phyloP scores from a whole-genome alignment of 2,113 vertebrate species.

The Dromaius novaehollandiae region DNA sequence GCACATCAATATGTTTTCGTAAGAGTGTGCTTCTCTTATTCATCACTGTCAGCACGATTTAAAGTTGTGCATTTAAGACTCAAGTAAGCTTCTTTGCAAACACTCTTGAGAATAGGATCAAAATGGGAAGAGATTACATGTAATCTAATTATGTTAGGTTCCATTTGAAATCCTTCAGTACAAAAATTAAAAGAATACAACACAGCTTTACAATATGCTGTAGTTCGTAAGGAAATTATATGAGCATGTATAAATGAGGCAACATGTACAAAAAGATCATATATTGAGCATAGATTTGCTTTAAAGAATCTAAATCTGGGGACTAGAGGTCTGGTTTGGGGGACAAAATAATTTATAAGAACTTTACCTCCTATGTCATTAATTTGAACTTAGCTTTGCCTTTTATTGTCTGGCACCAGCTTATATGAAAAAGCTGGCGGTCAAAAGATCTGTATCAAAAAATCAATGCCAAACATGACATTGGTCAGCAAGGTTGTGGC shows the following conservation, averaged over 20 bases:
- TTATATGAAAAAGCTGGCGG: neutral
- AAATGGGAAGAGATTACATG: constrained; percentile 69
- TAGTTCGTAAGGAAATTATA: neutral
- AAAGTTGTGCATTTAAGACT: constrained; percentile 61
- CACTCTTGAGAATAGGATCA: constrained; percentile 58
- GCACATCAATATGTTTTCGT: neutral
- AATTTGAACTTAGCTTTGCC: neutral
- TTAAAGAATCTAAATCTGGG: neutral
- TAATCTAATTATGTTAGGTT: constrained; percentile 65
- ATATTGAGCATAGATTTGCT: neutral
- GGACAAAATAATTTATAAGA: constrained; percentile 54
- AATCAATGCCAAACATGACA: neutral
- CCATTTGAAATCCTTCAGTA: constrained; percentile 47
- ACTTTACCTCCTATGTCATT: neutral
- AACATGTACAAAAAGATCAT: neutral
- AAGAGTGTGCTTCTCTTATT: neutral
- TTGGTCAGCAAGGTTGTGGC: neutral
- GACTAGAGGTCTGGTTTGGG: neutral
- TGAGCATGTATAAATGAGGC: neutral
- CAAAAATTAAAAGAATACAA: constrained; percentile 62
- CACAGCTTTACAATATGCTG: neutral
- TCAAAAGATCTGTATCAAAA: neutral
- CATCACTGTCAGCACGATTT: constrained; percentile 27
- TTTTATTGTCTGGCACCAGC: neutral
- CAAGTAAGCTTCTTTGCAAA: constrained; percentile 66